phyloP scores from a whole-genome alignment of 2,113 vertebrate species.

The Erythrocercus mccallii region DNA sequence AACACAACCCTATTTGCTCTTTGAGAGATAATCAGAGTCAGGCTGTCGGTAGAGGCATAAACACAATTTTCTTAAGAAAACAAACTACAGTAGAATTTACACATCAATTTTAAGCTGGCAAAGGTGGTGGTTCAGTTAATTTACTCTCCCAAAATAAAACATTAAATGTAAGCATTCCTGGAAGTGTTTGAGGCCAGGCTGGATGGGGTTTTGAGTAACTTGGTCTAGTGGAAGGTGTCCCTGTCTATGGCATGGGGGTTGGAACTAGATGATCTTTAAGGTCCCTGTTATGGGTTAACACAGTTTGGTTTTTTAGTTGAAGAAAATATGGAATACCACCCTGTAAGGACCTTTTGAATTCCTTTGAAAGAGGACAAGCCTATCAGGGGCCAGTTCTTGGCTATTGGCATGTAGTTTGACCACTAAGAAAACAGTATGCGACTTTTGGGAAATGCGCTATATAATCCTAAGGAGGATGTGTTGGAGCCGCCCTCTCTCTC shows the following conservation, averaged over 20 bases:
- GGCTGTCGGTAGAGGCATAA: background rate
- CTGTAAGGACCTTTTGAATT: too few species aligned
- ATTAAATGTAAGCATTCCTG: background rate
- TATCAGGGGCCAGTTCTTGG: too few species aligned
- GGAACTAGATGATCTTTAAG: background rate
- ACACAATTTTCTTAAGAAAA: slow-evolving; percentile 24
- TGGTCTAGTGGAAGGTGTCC: background rate
- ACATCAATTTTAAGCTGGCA: background rate
- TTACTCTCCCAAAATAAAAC: background rate
- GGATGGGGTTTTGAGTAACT: background rate
- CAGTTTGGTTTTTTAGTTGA: too few species aligned
- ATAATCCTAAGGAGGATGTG: too few species aligned
- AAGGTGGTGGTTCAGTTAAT: background rate
- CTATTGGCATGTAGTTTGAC: too few species aligned
- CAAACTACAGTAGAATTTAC: background rate
- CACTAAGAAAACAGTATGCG: too few species aligned
- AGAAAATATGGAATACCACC: too few species aligned
- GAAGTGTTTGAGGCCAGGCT: background rate
- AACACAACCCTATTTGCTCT: background rate
- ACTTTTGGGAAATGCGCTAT: too few species aligned
- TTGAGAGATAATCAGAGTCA: background rate
- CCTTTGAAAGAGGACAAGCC: too few species aligned
- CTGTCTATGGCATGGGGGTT: background rate
- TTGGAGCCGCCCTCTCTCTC: too few species aligned
- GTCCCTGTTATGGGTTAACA: too few species aligned